Percentiles rank a stretch among this genome's conserved stretches.
Evolutionary conservation across 2,888 invertebrate species (phyloP).

Genomic region (Clivina fossor): DNA sequence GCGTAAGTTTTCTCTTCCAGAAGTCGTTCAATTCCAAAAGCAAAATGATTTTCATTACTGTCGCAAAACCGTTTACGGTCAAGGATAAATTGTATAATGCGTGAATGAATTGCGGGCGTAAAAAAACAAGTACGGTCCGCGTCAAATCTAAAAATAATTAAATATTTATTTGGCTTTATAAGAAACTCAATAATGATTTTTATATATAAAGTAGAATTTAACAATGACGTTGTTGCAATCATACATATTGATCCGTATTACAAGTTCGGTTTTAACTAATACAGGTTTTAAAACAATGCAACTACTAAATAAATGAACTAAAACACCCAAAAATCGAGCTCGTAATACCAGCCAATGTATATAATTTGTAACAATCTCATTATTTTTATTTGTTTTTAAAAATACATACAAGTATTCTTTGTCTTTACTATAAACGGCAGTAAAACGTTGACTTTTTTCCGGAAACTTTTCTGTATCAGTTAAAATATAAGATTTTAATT

Average conservation of each 20-base stretch:
- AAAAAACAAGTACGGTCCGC: conserved; percentile 80
- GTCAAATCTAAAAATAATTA: conserved; percentile 73
- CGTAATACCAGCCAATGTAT: conserved; percentile 9
- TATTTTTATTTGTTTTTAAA: too few relatives aligned
- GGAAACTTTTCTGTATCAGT: conserved; percentile 76
- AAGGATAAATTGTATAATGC: conserved; percentile 90
- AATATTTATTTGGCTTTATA: too few relatives aligned
- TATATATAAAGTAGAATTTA: too few relatives aligned
- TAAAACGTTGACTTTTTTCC: conserved; percentile 75
- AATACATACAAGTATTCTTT: conserved; percentile 85
- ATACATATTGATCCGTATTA: too few relatives aligned
- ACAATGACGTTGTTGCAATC: too few relatives aligned
- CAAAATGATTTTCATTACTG: conserved; percentile 67
- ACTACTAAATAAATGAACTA: too few relatives aligned
- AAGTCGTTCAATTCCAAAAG: conserved; percentile 78
- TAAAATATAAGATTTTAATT: conserved; percentile 61
- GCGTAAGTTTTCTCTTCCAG: conserved; percentile 72
- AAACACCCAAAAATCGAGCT: too few relatives aligned
- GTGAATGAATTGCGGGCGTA: conserved; percentile 79
- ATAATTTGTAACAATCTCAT: too few relatives aligned
- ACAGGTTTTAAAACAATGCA: too few relatives aligned
- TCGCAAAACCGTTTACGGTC: conserved; percentile 81
- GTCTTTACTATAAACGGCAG: conserved; percentile 86
- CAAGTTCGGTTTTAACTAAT: too few relatives aligned
- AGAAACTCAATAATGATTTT: conserved; percentile 28